Evolutionary conservation across 2,113 vertebrate genomes (phyloP), one percentile per base, ranked within the genome.

Genomic region (Myotis davidii): DNA sequence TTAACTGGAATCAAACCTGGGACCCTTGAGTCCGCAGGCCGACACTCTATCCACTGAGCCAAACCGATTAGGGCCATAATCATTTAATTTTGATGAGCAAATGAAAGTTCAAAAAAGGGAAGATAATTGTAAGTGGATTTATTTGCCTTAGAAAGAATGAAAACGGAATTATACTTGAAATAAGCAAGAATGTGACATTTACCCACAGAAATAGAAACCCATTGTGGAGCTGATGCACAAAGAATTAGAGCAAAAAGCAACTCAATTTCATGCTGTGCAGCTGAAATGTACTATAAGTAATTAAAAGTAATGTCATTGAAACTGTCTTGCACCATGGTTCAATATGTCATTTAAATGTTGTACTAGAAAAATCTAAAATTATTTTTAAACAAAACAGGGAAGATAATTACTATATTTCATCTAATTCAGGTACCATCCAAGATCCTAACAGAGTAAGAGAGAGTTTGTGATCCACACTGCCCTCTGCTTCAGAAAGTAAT

Each of bases 241-340:
- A 92, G 12, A 56, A 96, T 97, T 97, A 97, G 92, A 94, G 87
- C 45, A 65, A 90, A 85, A 50, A 97, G 21, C 34, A 83, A 93
- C 91, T 96, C 96, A 96, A 83, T 97, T 96, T 97, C 85, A 96
- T 85, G 94, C 83, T 96, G 61, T 93, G 72, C 93, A 96, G 98
- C 98, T 97, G 98, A 98, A 98, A 98, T 97, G 90, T 91, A 86
- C 93, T 95, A 72, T 94, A 95, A 97, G 94, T 97, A 98, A 98
- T 98, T 98, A 98, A 97, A 98, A 98, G 96, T 95, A 98, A 97
- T 97, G 93, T 94, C 97, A 98, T 97, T 98, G 96, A 97, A 98
- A 96, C 42, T 94, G 25, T 92, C 90, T 97, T 67, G 78, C 37
- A 96, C 69, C 39, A 64, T 37, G 89, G 90, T 98, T 98, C 89